Percentiles rank a stretch among this genome's conserved stretches.
phyloP scores from a whole-genome alignment of 2,888 invertebrate species.

The Cantharis flavilabris region DNA sequence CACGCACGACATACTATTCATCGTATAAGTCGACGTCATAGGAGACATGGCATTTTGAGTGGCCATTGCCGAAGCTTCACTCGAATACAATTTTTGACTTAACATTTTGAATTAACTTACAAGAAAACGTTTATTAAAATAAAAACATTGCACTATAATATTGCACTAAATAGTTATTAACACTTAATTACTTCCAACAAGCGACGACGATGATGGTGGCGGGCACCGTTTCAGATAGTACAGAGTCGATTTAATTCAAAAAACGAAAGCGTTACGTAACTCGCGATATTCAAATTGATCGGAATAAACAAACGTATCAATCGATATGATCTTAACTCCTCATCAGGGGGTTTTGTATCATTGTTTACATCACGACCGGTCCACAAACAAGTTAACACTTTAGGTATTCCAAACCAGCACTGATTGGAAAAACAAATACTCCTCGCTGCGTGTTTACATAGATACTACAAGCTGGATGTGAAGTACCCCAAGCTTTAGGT shows the following conservation, averaged over 20 bases:
- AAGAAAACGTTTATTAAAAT: conserved; percentile 4
- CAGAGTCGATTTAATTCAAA: conserved; percentile 4
- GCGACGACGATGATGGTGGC: not conserved
- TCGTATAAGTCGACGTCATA: conserved; percentile 78
- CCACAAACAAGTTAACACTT: conserved; percentile 59
- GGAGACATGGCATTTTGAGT: conserved; percentile 72
- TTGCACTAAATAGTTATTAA: conserved; percentile 17
- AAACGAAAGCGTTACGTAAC: conserved; percentile 26
- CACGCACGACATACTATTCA: conserved; percentile 81
- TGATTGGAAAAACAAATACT: conserved; percentile 64
- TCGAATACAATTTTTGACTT: conserved; percentile 65
- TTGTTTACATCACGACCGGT: conserved; percentile 59
- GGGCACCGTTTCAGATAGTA: not conserved
- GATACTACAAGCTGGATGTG: conserved; percentile 58
- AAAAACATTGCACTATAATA: conserved; percentile 20
- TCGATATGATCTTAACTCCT: conserved; percentile 55
- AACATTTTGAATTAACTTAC: conserved; percentile 5
- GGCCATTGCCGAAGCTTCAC: conserved; percentile 69
- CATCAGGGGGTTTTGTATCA: conserved; percentile 57
- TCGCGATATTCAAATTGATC: conserved; percentile 28
- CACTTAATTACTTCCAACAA: conserved; percentile 8
- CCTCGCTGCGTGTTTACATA: conserved; percentile 59
- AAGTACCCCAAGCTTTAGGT: conserved; percentile 59
- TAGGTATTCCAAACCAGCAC: conserved; percentile 59
- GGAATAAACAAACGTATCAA: conserved; percentile 39